Evolutionary conservation across 2,113 vertebrate species (phyloP).

Genomic region (Gnathonemus longibarbis): DNA sequence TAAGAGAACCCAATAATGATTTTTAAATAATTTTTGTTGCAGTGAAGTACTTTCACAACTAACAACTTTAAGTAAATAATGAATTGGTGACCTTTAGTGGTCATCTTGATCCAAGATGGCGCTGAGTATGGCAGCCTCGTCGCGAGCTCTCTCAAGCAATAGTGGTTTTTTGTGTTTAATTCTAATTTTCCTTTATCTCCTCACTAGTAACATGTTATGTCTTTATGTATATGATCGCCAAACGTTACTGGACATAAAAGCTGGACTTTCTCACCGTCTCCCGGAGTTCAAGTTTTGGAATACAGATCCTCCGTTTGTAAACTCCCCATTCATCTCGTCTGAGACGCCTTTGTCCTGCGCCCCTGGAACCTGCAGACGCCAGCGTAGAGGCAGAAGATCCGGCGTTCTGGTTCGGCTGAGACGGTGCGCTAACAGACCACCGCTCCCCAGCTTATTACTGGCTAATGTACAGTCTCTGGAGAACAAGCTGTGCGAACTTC

Average conservation of each 20-base stretch:
- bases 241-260: neutral
- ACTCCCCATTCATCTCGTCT: neutral
- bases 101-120: neutral
- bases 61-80: neutral
- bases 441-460: neutral
- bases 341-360: neutral
- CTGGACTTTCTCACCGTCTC: neutral
- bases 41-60: neutral
- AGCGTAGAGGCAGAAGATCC: neutral
- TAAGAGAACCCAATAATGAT: neutral
- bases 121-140: neutral
- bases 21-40: neutral
- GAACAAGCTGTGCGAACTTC: slow-evolving; percentile 27
- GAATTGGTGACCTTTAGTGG: neutral
- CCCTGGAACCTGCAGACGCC: neutral
- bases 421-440: slow-evolving; percentile 3
- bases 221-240: neutral
- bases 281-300: neutral
- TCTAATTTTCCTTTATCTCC: neutral
- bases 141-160: neutral
- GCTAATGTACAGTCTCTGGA: slow-evolving; percentile 20
- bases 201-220: neutral
- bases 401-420: neutral
- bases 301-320: neutral
- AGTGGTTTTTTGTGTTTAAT: neutral